Conservation (phyloP, 1,140 invertebrate genomes). For the Odontomachus brunneus region DNA sequence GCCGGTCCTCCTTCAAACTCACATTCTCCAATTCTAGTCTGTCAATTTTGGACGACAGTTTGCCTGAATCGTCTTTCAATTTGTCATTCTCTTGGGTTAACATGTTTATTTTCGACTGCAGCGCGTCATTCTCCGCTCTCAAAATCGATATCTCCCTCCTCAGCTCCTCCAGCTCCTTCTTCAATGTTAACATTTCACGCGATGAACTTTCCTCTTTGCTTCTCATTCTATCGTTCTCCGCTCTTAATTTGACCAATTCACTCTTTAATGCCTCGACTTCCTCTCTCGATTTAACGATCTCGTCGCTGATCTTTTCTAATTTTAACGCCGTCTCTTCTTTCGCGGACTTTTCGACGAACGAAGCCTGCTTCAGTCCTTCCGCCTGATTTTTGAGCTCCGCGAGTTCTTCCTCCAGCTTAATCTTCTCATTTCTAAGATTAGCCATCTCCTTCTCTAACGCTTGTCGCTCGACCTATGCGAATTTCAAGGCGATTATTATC, state of each 20-base stretch:
- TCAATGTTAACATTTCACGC: constrained; percentile 23
- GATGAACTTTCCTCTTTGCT: constrained; percentile 17
- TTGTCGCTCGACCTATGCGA: constrained; percentile 41
- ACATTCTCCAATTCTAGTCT: constrained; percentile 53
- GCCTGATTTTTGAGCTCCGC: constrained; percentile 43
- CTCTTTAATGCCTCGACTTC: constrained; percentile 66
- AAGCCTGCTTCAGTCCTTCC: constrained; percentile 17
- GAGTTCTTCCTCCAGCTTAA: constrained; percentile 37
- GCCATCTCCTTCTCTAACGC: constrained; percentile 56
- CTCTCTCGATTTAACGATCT: constrained; percentile 46
- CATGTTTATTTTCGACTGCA: constrained; percentile 25
- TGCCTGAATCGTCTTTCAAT: constrained; percentile 29
- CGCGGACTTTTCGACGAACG: constrained; percentile 46
- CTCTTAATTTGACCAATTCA: constrained; percentile 66
- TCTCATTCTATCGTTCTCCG: constrained; percentile 59
- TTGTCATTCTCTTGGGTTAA: constrained; percentile 29
- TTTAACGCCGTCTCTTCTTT: constrained; percentile 39
- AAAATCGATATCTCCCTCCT: constrained; percentile 62
- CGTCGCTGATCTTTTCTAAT: constrained; percentile 2
- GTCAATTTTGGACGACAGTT: constrained; percentile 46
- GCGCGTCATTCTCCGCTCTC: constrained; percentile 42
- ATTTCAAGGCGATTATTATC: constrained; percentile 45
- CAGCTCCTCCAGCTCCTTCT: constrained; percentile 35
- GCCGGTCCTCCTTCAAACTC: constrained; percentile 1
- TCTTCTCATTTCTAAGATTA: constrained; percentile 44